These are phyloP conservation scores for Ectemnius lituratus DNA, from an alignment of 2,888 invertebrate species.

Conservation along the genomic window DNA sequence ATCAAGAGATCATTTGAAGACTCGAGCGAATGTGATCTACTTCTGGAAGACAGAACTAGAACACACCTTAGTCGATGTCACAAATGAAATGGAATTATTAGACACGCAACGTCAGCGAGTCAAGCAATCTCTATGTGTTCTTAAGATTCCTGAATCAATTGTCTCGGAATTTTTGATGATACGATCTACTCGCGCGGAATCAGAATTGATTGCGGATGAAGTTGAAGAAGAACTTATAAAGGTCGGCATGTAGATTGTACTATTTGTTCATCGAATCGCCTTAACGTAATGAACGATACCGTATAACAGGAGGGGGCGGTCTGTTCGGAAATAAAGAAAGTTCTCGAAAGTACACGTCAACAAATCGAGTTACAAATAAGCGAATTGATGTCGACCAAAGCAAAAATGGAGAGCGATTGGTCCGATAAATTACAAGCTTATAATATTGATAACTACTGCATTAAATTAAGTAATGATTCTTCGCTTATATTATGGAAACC, in stretches of 20 bases:
- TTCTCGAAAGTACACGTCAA: slow-evolving; percentile 82
- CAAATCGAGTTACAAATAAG: slow-evolving; percentile 85
- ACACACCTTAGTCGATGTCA: slow-evolving; percentile 83
- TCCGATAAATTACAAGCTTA: slow-evolving; percentile 92
- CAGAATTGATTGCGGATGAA: slow-evolving; percentile 87
- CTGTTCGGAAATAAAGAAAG: slow-evolving; percentile 84
- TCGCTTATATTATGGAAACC: slow-evolving; percentile 87
- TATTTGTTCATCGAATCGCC: neutral
- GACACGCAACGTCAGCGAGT: slow-evolving; percentile 85
- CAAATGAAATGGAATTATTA: slow-evolving; percentile 84
- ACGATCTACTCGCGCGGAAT: slow-evolving; percentile 84
- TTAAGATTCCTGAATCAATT: slow-evolving; percentile 87
- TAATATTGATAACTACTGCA: slow-evolving; percentile 85
- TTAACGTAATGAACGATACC: neutral
- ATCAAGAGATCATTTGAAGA: slow-evolving; percentile 83
- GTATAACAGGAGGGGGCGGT: slow-evolving; percentile 82
- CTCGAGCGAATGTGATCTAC: slow-evolving; percentile 84
- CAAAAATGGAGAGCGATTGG: slow-evolving; percentile 93
- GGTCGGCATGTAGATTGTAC: slow-evolving; percentile 59
- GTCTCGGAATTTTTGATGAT: slow-evolving; percentile 87
- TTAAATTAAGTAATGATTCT: slow-evolving; percentile 85
- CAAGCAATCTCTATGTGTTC: slow-evolving; percentile 83
- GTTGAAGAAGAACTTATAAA: slow-evolving; percentile 89
- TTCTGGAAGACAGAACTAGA: slow-evolving; percentile 89
- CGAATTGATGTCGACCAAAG: slow-evolving; percentile 89